A percentile compares a stretch with the other conserved stretches of the same genome.
phyloP scores from a whole-genome alignment of 2,888 invertebrate species.

The Lordiphosa andalusiaca region DNA sequence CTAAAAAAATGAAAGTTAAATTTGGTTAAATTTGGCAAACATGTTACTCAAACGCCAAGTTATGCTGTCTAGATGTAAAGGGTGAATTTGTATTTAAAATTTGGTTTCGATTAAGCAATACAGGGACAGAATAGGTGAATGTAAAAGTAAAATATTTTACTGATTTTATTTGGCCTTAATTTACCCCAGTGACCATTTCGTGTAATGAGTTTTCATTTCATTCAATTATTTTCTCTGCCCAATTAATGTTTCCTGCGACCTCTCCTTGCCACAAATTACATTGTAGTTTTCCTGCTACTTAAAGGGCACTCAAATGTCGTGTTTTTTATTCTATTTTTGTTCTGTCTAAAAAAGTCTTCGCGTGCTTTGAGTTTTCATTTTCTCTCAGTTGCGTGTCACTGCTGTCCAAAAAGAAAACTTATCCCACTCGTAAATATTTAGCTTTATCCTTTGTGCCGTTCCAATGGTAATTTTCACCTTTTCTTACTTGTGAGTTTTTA shows the following conservation, averaged over 20 bases:
- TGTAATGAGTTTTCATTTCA: conserved; percentile 28
- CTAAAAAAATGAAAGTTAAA: conserved; percentile 26
- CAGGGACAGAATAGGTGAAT: too few relatives aligned
- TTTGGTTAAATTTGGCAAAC: conserved; percentile 58
- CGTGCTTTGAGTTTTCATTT: conserved; percentile 41
- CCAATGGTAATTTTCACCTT: conserved; percentile 8
- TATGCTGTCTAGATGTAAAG: conserved; percentile 19
- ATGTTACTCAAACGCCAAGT: conserved; percentile 47
- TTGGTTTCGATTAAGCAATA: too few relatives aligned
- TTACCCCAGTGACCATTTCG: neutral
- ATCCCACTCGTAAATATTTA: conserved; percentile 52
- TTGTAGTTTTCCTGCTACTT: conserved; percentile 33
- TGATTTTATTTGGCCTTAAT: too few relatives aligned
- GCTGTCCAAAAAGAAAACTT: conserved; percentile 26
- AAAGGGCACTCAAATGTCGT: conserved; percentile 47
- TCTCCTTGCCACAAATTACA: conserved; percentile 1
- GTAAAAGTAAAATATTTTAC: too few relatives aligned
- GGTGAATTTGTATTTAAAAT: too few relatives aligned
- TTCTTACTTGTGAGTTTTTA: conserved; percentile 10
- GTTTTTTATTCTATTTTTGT: conserved; percentile 24
- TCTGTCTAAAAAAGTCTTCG: conserved; percentile 36
- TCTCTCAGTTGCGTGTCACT: conserved; percentile 33
- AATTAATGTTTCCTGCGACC: conserved; percentile 22
- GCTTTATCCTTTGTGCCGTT: conserved; percentile 32
- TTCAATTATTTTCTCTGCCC: conserved; percentile 29